phyloP scores from a whole-genome alignment of 2,113 vertebrate species.

The Callorhinus ursinus region DNA sequence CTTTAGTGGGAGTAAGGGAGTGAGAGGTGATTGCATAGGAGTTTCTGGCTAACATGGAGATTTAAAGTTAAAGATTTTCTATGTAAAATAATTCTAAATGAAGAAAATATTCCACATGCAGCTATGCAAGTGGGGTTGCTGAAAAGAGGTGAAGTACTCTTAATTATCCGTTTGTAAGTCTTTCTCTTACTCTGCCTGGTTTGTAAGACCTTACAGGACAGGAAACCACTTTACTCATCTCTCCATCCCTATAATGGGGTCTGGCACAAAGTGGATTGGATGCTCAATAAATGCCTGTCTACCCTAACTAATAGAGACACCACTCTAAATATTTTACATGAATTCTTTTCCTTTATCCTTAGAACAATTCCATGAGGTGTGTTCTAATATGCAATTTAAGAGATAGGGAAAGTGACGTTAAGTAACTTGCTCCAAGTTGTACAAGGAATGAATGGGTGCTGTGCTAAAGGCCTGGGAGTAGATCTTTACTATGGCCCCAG shows the following conservation, averaged over 20 bases:
- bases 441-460: conserved; percentile 4
- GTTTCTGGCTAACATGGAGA: not conserved
- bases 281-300: not conserved
- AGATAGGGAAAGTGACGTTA: conserved; percentile 50
- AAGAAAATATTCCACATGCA: not conserved
- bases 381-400: not conserved
- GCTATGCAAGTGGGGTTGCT: not conserved
- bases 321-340: not conserved
- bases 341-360: conserved; percentile 46
- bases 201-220: not conserved
- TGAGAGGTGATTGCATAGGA: not conserved
- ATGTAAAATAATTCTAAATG: conserved; percentile 19
- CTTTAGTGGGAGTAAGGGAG: not conserved
- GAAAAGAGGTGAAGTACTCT: not conserved
- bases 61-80: conserved; percentile 26
- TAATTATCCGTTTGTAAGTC: not conserved
- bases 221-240: not conserved
- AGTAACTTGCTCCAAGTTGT: conserved; percentile 53
- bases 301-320: not conserved
- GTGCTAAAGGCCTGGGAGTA: conserved; percentile 5
- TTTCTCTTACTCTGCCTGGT: not conserved
- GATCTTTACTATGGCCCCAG: not conserved
- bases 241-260: not conserved
- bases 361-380: not conserved
- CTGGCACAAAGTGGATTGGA: not conserved